Percentiles rank a stretch among this genome's conserved stretches.
Conservation (phyloP, 2,797 vertebrate species). For the Poeciliopsis turneri region DNA sequence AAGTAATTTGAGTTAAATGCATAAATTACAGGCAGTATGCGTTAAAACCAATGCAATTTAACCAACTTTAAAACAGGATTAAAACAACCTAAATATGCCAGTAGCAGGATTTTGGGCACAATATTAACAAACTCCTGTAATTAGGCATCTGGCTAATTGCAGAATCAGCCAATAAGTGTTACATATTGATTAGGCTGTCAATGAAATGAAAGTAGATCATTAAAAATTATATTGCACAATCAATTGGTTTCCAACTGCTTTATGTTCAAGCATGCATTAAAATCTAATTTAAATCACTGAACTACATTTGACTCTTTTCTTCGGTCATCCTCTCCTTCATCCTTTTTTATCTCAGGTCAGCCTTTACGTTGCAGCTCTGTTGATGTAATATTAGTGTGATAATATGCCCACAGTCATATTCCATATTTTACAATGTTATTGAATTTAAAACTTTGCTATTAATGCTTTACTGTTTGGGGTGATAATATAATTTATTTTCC, state of each 20-base stretch:
- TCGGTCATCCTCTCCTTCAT: not conserved
- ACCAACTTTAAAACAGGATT: not conserved
- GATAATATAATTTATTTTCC: not conserved
- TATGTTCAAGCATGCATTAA: not conserved
- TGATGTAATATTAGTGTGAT: not conserved
- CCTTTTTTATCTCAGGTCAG: not conserved
- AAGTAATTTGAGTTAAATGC: not conserved
- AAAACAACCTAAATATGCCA: not conserved
- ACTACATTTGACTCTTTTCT: not conserved
- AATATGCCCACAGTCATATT: not conserved
- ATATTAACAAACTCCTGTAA: not conserved
- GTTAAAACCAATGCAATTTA: not conserved
- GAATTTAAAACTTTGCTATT: not conserved
- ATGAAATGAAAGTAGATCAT: not conserved
- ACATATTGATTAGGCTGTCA: not conserved
- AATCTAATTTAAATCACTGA: not conserved
- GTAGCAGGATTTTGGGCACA: not conserved
- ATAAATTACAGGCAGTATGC: not conserved
- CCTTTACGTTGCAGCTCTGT: not conserved
- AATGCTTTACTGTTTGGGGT: not conserved
- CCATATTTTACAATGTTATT: not conserved
- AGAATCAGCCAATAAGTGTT: not conserved
- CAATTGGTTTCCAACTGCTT: not conserved
- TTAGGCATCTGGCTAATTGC: not conserved
- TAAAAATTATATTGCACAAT: not conserved